phyloP scores from a whole-genome alignment of 2,113 vertebrate species.

The Symphodus melops region DNA sequence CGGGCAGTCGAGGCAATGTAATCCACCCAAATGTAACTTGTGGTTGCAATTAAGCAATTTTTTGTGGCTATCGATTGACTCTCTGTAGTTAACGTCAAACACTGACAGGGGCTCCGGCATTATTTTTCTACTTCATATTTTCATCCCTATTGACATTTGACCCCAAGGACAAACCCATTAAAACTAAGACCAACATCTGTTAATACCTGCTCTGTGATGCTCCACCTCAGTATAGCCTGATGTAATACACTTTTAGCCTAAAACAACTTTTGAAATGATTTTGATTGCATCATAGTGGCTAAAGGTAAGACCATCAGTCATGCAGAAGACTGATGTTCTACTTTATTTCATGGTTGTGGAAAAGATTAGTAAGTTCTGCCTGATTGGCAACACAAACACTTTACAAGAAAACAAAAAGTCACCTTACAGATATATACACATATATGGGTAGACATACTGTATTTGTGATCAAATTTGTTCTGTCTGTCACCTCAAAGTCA shows the following conservation, averaged over 20 bases:
- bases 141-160: not conserved
- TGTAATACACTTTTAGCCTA: not conserved
- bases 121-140: not conserved
- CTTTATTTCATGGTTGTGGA: not conserved
- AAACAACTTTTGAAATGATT: not conserved
- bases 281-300: not conserved
- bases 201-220: not conserved
- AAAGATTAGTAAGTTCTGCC: not conserved
- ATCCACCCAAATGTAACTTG: too few relatives aligned
- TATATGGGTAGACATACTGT: not conserved
- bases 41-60: too few relatives aligned
- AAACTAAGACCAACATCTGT: not conserved
- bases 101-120: not conserved
- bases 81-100: too few relatives aligned
- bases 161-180: not conserved
- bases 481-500: conserved; percentile 35
- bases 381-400: not conserved
- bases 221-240: not conserved
- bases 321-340: not conserved
- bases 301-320: not conserved
- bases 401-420: not conserved
- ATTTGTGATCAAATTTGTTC: conserved; percentile 36
- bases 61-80: too few relatives aligned
- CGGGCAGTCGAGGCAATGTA: too few relatives aligned
- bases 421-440: conserved; percentile 5